phyloP scores from a whole-genome alignment of 2,797 vertebrate genomes.

The Lophius americanus region DNA sequence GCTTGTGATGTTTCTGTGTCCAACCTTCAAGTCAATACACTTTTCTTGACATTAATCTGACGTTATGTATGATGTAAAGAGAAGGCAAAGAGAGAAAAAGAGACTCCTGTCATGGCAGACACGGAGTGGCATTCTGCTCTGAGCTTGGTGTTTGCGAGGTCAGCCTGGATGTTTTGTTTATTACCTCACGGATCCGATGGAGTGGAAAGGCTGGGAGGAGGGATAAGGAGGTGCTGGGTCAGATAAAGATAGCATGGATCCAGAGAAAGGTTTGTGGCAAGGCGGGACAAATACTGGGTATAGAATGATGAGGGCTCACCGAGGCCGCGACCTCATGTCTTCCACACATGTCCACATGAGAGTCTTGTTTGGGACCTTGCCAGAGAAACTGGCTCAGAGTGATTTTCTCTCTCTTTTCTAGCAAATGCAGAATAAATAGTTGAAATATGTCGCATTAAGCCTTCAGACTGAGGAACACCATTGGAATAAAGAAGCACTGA shows the following conservation, averaged over 20 bases:
- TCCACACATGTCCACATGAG: conserved; percentile 36
- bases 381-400: conserved; percentile 1
- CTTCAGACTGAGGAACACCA: conserved; percentile 58
- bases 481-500: conserved; percentile 85
- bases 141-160: conserved; percentile 63
- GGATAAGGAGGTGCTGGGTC: conserved; percentile 43
- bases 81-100: conserved; percentile 56
- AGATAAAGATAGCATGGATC: conserved; percentile 48
- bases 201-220: conserved; percentile 19
- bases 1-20: conserved; percentile 76
- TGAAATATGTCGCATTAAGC: conserved; percentile 44
- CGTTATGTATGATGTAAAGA: conserved; percentile 51
- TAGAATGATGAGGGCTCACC: conserved; percentile 32
- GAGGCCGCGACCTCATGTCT: conserved; percentile 46
- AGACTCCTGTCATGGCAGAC: conserved; percentile 65
- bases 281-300: conserved; percentile 16
- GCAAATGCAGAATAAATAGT: neutral
- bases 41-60: conserved; percentile 69
- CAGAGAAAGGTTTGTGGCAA: conserved; percentile 46
- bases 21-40: conserved; percentile 75
- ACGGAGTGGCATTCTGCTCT: conserved; percentile 40
- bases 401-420: neutral
- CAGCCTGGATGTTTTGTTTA: conserved; percentile 56
- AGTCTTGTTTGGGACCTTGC: conserved; percentile 45
- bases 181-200: conserved; percentile 55